Base-by-base conservation (phyloP, 92 coral and sea anemone species). In the Siderastrea siderea region DNA sequence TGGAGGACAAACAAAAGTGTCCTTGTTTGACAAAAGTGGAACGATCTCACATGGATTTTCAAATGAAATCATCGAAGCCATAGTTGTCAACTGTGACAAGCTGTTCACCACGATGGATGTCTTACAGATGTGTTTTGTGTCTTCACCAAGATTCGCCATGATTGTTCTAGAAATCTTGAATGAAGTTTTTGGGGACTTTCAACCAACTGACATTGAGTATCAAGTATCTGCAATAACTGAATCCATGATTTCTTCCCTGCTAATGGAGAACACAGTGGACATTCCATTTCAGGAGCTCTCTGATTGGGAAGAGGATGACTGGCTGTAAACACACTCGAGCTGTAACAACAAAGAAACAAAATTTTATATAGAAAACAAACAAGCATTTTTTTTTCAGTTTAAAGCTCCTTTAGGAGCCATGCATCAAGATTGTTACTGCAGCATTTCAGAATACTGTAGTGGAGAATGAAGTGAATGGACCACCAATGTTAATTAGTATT, bases 81-180 rank as follows among this genome's bases (percentile, higher is more conserved):
- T 70, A 45, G 75, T 70, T 8, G n/a, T n/a, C 52, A 70, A 70
- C 52, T 47, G 75, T 5, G 54, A 70, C 10, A 45, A 47, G 54
- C 53, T 70, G 16, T 70, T 70, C 75, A 70, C 52, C n/a, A 45
- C n/a, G n/a, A 14, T 45, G 54, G 75, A 70, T 14, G 46, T 70
- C n/a, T 13, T 70, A 3, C 75, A 70, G n/a, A 45, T 3, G 38
- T 70, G 75, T 47, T 70, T 70, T 70, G n/a, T 70, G 19, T 47
- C 54, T 11, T 70, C 75, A 6, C 75, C 75, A 11, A 4, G 17
- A 13, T 10, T 70, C 5, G 5, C 52, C 14, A 15, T 47, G 3
- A 70, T 46, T 47, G 38, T 70, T 15, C n/a, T 70, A 15, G 75
- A 70, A 45, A 70, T 70, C 54, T 47, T 70, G 75, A 11, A 70